Percentiles rank a stretch among this genome's conserved stretches.
These are phyloP conservation scores for Ashinkailepas kermadecensis DNA, from an alignment of 2,888 invertebrate species.

Conservation along the genomic window DNA sequence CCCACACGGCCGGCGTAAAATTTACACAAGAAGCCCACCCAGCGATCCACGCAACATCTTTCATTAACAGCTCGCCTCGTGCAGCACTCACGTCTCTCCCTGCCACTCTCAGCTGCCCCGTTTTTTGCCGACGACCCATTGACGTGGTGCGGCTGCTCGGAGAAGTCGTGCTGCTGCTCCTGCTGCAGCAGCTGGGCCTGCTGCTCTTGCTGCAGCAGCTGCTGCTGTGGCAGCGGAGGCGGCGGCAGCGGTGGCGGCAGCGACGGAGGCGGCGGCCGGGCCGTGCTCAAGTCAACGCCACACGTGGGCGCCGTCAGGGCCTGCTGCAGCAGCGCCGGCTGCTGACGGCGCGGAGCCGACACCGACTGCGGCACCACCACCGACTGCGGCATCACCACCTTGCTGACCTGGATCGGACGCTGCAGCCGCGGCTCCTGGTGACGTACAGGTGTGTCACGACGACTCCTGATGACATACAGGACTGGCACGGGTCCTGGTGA, in stretches of 20 bases:
- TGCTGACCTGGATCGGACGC: constrained; percentile 22
- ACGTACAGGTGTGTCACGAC: constrained; percentile 9
- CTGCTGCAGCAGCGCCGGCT: not conserved
- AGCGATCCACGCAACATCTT: too few relatives aligned
- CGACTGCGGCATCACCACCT: not conserved
- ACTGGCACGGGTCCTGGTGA: too few relatives aligned
- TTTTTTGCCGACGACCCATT: constrained; percentile 6
- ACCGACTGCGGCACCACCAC: not conserved
- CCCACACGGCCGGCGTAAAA: too few relatives aligned
- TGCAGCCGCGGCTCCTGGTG: constrained; percentile 30
- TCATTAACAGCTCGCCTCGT: too few relatives aligned
- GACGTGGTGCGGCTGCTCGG: not conserved
- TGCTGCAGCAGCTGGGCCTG: not conserved
- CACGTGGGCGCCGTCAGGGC: constrained; percentile 7
- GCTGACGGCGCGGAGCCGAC: not conserved
- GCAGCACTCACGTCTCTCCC: not conserved
- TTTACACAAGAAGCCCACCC: too few relatives aligned
- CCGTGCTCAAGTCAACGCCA: constrained; percentile 28
- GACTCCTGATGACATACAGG: too few relatives aligned
- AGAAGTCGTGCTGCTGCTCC: not conserved
- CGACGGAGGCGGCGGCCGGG: constrained; percentile 32
- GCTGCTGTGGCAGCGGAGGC: constrained; percentile 24
- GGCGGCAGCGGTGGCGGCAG: constrained; percentile 30
- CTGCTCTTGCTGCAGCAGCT: not conserved
- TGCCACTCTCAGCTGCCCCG: not conserved